Percentiles rank a stretch among this genome's conserved stretches.
Evolutionary conservation across 2,113 vertebrate genomes (phyloP).

Genomic region (Eira barbara): DNA sequence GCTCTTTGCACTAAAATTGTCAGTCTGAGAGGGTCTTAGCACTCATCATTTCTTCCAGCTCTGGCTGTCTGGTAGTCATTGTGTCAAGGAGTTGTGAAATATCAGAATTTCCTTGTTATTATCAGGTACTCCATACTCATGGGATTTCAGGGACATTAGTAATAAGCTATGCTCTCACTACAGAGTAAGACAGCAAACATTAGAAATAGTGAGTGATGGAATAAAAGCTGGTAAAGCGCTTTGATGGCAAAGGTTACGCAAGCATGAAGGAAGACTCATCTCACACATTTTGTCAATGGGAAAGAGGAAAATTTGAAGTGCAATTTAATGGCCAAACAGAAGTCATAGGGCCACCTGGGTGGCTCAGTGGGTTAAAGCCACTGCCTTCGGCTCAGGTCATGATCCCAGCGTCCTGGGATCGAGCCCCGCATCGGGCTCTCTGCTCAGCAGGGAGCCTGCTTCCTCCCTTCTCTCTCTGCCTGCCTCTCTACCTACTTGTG

Average conservation of each 20-base stretch:
- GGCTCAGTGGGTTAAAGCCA: no score
- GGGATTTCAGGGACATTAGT: conserved; percentile 79
- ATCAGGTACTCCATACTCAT: conserved; percentile 6
- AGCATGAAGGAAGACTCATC: conserved; percentile 72
- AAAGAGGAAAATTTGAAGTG: conserved; percentile 70
- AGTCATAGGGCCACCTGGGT: no score
- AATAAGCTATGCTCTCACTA: conserved; percentile 46
- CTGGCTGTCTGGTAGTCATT: conserved; percentile 44
- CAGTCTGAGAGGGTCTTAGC: neutral
- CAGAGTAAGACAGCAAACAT: conserved; percentile 74
- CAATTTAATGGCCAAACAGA: conserved; percentile 73
- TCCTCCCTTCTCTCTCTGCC: no score
- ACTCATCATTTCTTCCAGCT: neutral
- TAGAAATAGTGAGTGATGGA: conserved; percentile 65
- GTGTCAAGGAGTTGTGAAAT: conserved; percentile 68
- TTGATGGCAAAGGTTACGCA: conserved; percentile 81
- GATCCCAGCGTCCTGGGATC: no score
- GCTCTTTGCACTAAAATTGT: neutral
- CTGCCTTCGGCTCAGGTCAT: no score
- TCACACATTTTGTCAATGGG: conserved; percentile 60
- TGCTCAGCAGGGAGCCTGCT: no score
- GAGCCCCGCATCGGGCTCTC: no score
- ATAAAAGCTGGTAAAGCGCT: conserved; percentile 80
- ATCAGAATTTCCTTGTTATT: conserved; percentile 70
- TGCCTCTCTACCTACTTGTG: no score